phyloP scores from a whole-genome alignment of 1,140 invertebrate species.

The Spodoptera frugiperda region DNA sequence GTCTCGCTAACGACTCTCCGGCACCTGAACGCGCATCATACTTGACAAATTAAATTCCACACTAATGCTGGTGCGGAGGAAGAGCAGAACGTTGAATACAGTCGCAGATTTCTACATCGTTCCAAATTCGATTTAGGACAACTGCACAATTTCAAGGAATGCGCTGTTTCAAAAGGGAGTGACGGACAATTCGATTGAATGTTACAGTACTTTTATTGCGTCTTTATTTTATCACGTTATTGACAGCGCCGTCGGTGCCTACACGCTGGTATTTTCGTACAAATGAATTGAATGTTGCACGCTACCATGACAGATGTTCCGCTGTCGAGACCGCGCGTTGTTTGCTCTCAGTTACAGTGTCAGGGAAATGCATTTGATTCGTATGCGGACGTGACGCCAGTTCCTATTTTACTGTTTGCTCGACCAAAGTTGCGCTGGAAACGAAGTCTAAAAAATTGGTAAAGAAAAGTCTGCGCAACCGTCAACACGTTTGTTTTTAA shows the following conservation, averaged over 20 bases:
- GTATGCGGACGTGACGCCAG: slow-evolving; percentile 17
- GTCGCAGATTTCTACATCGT: slow-evolving; percentile 53
- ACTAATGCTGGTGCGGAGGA: slow-evolving; percentile 49
- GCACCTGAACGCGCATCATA: slow-evolving; percentile 53
- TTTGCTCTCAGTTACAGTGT: slow-evolving; percentile 40
- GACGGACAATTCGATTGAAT: slow-evolving; percentile 76
- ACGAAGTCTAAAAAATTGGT: not conserved
- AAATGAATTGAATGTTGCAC: slow-evolving; percentile 41
- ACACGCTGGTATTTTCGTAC: slow-evolving; percentile 34
- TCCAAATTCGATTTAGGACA: slow-evolving; percentile 77
- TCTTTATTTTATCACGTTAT: slow-evolving; percentile 50
- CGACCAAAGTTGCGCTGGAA: slow-evolving; percentile 5
- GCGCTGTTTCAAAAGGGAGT: slow-evolving; percentile 73
- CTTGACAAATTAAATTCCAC: slow-evolving; percentile 61
- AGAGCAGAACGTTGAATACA: slow-evolving; percentile 41
- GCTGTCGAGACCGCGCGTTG: slow-evolving; percentile 20
- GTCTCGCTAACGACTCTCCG: slow-evolving; percentile 20
- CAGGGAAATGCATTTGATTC: slow-evolving; percentile 36
- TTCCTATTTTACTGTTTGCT: slow-evolving; percentile 15
- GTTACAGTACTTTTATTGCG: slow-evolving; percentile 73
- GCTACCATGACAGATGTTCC: slow-evolving; percentile 36
- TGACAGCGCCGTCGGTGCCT: slow-evolving; percentile 31
- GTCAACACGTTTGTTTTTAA: no score
- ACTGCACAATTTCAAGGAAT: slow-evolving; percentile 68
- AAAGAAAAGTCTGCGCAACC: no score